Conservation (phyloP, 2,888 invertebrate genomes). For the Mechanitis messenoides region DNA sequence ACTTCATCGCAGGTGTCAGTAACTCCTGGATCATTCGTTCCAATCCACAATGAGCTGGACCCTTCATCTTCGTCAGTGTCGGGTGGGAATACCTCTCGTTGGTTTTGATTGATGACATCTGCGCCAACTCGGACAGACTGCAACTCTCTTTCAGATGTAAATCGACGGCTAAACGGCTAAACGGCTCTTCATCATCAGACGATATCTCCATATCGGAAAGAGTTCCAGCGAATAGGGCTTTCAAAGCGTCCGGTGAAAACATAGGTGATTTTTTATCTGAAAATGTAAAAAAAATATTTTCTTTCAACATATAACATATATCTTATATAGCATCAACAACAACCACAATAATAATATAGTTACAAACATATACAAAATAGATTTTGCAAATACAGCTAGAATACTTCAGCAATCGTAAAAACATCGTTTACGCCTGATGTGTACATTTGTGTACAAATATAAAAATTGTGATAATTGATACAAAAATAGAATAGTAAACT, state of each 20-base stretch:
- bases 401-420: constrained; percentile 20
- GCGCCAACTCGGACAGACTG: constrained; percentile 27
- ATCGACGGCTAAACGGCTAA: too few relatives aligned
- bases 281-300: constrained; percentile 24
- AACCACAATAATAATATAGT: constrained; percentile 16
- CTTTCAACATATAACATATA: constrained; percentile 14
- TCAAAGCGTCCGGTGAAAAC: constrained; percentile 21
- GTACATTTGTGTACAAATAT: constrained; percentile 27
- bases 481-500: constrained; percentile 19
- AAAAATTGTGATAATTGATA: constrained; percentile 22
- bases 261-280: constrained; percentile 26
- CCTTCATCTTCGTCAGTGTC: constrained; percentile 30
- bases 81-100: constrained; percentile 26
- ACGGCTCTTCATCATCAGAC: constrained; percentile 28
- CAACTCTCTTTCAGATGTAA: constrained; percentile 23
- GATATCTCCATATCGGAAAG: constrained; percentile 25
- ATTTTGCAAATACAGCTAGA: constrained; percentile 16
- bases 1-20: constrained; percentile 21
- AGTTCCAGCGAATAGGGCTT: constrained; percentile 12
- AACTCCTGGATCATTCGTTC: constrained; percentile 24
- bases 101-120: constrained; percentile 27
- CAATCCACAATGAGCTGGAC: constrained; percentile 26
- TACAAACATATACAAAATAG: constrained; percentile 21
- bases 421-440: constrained; percentile 24
- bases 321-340: constrained; percentile 16